These are phyloP conservation scores for Caerostris darwini DNA, from an alignment of 1,140 invertebrate species.

Conservation along the genomic window DNA sequence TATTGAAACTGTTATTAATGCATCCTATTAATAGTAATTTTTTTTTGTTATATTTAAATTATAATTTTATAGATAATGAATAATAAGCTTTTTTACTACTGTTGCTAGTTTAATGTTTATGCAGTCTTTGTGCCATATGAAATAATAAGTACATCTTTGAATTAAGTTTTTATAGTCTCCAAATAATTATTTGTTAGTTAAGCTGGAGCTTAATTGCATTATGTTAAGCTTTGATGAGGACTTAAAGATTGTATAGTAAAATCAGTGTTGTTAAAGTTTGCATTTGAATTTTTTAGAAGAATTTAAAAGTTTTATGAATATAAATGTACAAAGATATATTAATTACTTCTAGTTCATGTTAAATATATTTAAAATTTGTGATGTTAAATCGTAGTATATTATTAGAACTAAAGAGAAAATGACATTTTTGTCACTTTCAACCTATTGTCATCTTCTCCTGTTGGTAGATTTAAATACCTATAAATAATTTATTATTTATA, in stretches of 20 bases:
- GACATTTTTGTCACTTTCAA: not conserved
- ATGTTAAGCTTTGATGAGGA: not conserved
- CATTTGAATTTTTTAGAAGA: conserved; percentile 27
- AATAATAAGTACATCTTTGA: no score
- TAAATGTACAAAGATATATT: conserved; percentile 23
- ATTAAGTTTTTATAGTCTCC: no score
- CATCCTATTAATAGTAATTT: no score
- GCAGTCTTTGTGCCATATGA: no score
- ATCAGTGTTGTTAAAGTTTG: conserved; percentile 23
- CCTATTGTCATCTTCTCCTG: not conserved
- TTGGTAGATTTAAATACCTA: not conserved
- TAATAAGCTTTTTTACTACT: no score
- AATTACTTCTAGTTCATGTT: not conserved
- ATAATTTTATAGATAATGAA: no score
- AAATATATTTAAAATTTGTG: conserved; percentile 2
- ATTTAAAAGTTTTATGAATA: conserved; percentile 41
- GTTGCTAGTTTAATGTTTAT: no score
- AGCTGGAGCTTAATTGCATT: not conserved
- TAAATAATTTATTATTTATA: not conserved
- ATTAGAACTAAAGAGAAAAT: not conserved
- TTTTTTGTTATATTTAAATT: no score
- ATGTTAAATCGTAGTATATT: conserved; percentile 11
- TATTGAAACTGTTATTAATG: no score
- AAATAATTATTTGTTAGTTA: not conserved
- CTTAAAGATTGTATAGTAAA: conserved; percentile 1